phyloP scores from a whole-genome alignment of 2,113 vertebrate genomes.

The Dicrurus megarhynchus region DNA sequence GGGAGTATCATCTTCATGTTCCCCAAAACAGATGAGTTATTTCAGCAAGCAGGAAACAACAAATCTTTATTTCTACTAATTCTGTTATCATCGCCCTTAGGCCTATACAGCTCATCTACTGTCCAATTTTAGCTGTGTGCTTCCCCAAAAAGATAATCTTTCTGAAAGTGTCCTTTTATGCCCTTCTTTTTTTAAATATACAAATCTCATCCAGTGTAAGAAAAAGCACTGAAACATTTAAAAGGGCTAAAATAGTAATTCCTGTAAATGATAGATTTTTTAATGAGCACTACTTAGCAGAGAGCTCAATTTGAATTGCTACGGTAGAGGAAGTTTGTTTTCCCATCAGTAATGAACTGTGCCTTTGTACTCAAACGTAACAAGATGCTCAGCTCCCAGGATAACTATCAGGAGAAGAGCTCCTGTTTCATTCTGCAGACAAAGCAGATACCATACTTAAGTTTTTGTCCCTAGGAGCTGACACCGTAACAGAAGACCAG shows the following conservation, averaged over 20 bases:
- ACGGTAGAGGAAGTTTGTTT: background rate
- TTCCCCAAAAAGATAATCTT: background rate
- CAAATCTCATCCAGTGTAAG: background rate
- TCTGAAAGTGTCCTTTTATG: background rate
- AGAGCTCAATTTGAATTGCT: background rate
- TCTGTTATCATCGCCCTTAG: background rate
- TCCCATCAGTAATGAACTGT: slow-evolving; percentile 50
- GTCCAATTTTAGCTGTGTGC: background rate
- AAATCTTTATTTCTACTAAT: slow-evolving; percentile 15
- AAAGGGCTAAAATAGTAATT: background rate
- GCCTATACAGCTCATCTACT: background rate
- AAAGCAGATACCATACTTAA: slow-evolving; percentile 41
- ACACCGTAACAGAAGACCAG: slow-evolving; percentile 56
- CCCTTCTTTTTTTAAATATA: background rate
- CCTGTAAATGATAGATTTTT: background rate
- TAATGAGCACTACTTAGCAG: background rate
- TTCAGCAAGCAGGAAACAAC: slow-evolving; percentile 13
- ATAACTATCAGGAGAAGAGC: slow-evolving; percentile 38
- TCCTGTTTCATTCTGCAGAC: slow-evolving; percentile 53
- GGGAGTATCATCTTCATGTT: background rate
- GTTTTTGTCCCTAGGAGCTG: slow-evolving; percentile 35
- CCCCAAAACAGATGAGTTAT: background rate
- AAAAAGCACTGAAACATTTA: background rate
- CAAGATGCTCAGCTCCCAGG: slow-evolving; percentile 49
- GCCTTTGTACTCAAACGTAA: slow-evolving; percentile 49